phyloP scores from a whole-genome alignment of 2,888 invertebrate species.

The Rhopalosiphum nymphaeae region DNA sequence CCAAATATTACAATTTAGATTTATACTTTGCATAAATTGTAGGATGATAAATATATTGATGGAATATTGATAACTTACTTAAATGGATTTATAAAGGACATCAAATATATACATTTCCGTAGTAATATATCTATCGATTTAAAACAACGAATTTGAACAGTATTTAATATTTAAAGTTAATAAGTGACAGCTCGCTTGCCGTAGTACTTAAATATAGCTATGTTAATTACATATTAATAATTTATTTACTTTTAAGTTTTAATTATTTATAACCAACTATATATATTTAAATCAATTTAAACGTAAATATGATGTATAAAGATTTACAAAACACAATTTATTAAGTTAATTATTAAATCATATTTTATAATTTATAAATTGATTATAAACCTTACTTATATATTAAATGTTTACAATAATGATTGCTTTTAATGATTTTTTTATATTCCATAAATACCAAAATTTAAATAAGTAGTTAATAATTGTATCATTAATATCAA shows the following conservation, averaged over 20 bases:
- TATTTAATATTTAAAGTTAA: neutral
- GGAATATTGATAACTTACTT: neutral
- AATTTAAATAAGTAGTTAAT: too few relatives aligned
- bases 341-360: neutral
- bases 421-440: too few relatives aligned
- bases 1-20: neutral
- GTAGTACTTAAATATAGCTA: neutral
- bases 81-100: neutral
- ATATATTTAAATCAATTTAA: neutral
- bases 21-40: neutral
- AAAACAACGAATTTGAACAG: neutral
- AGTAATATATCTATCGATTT: too few relatives aligned
- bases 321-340: neutral
- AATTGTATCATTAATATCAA: too few relatives aligned
- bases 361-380: neutral
- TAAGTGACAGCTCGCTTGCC: neutral
- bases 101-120: neutral
- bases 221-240: neutral
- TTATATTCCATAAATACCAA: too few relatives aligned
- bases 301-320: neutral
- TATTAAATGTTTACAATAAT: neutral
- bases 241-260: neutral
- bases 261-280: neutral
- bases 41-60: neutral
- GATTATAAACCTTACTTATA: neutral